Percentiles rank a stretch among this genome's conserved stretches.
These are phyloP conservation scores for Sympetrum striolatum DNA, from an alignment of 2,888 invertebrate species.

Conservation along the genomic window DNA sequence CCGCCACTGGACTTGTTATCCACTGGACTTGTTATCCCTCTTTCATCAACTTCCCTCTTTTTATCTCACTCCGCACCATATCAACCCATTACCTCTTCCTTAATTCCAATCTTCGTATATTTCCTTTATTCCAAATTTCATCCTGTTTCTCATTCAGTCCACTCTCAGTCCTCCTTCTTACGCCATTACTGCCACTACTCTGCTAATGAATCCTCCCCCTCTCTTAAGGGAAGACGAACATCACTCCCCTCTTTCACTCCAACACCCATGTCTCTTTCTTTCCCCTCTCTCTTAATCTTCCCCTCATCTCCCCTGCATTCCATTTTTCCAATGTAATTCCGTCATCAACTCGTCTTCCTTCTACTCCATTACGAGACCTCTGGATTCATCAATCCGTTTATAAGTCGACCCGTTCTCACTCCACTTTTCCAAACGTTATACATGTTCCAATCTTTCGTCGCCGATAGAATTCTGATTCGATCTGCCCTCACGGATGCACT, in stretches of 20 bases:
- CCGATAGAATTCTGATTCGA: too few species aligned
- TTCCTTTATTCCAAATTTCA: background rate
- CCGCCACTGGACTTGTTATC: too few species aligned
- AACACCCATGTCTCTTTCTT: background rate
- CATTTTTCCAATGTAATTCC: background rate
- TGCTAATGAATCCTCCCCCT: background rate
- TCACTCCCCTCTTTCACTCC: background rate
- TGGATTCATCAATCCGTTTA: background rate
- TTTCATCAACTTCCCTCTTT: too few species aligned
- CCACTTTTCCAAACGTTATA: background rate
- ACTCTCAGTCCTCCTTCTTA: background rate
- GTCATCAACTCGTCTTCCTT: background rate
- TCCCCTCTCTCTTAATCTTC: background rate
- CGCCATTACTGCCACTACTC: background rate
- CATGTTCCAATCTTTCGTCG: background rate
- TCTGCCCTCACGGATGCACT: background rate
- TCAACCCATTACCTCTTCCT: background rate
- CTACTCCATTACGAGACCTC: background rate
- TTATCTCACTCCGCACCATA: background rate
- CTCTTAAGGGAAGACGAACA: too few species aligned
- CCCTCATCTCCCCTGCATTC: background rate
- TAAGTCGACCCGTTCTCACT: background rate
- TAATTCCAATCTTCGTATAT: background rate
- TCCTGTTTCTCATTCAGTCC: background rate
- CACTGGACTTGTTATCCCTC: too few species aligned